Base-by-base conservation (phyloP, 2,113 vertebrate genomes). In the Malurus cyaneus region DNA sequence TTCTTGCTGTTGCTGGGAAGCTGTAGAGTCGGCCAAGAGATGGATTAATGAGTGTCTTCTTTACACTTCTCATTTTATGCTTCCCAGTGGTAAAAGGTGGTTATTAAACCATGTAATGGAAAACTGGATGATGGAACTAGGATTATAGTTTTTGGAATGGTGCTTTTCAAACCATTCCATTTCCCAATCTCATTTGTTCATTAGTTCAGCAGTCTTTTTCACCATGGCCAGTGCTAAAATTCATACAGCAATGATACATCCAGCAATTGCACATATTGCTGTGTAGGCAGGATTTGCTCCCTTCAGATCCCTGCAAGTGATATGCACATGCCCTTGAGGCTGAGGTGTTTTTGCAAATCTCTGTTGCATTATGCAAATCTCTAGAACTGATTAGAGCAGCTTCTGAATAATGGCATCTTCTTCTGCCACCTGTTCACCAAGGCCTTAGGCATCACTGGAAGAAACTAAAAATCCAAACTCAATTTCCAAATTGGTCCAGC, bases 41-140 rank as follows among this genome's bases (percentile, higher is more conserved):
- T 54, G 49, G 76, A 89, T 86, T 67, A 77, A 79, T 80, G 41
- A 74, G 69, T 73, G 60, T 71, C 59, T 92, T 72, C 61, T 79
- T 92, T 81, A 83, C 41, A 76, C n/a, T 79, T 88, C 65, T 20
- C 50, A 41, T 92, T 90, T 94, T 86, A 76, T 82, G 46, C 59
- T 93, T 92, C 80, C 39, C 78, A 65, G 3, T 56, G 28, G 78
- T 84, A 77, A 69, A 66, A 67, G 54, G 70, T 85, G 50, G 21
- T 41, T 89, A 61, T 79, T 82, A 93, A 81, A 94, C 36, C 44
- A 32, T 61, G 47, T 86, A 88, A 72, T 86, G 88, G 89, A 90
- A 94, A 96, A 90, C 49, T 64, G 82, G 88, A 67, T 74, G 88
- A 69, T 49, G 47, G 64, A 96, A 70, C 28, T 93, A 44, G 85